A percentile compares a stretch with the other conserved stretches of the same genome.
Evolutionary conservation across 2,113 vertebrate genomes (phyloP).

Genomic region (Nanorana parkeri): DNA sequence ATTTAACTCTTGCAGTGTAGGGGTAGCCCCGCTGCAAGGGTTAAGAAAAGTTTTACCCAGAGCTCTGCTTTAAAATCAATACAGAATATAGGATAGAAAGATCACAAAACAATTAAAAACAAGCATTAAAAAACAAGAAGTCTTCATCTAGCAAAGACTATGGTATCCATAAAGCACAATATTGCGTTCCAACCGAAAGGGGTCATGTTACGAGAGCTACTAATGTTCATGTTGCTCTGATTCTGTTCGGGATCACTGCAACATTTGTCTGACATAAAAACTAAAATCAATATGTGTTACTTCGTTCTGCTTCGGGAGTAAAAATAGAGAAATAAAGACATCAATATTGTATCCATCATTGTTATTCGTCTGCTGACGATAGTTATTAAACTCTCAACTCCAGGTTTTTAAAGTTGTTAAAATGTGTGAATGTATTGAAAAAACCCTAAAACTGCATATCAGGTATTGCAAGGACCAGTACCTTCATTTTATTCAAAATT

Average conservation of each 20-base stretch:
- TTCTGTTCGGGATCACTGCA: not conserved
- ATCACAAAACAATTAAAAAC: too few species aligned
- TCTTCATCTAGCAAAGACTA: too few species aligned
- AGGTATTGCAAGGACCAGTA: not conserved
- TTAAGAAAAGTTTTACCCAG: too few species aligned
- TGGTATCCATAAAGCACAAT: not conserved
- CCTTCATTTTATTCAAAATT: not conserved
- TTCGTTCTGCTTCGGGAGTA: not conserved
- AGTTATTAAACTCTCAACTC: not conserved
- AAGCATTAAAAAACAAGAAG: too few species aligned
- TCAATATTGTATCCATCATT: not conserved
- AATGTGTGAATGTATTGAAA: constrained; percentile 1
- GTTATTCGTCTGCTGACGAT: not conserved
- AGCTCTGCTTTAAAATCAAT: too few species aligned
- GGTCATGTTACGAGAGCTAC: not conserved
- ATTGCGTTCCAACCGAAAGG: not conserved
- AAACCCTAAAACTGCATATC: not conserved
- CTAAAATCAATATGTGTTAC: not conserved
- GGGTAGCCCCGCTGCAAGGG: too few species aligned
- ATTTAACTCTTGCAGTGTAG: too few species aligned
- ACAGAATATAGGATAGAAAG: too few species aligned
- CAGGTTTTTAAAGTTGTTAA: not conserved
- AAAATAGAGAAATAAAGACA: not conserved
- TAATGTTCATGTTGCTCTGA: not conserved
- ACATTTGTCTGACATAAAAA: not conserved